A percentile compares a stretch with the other conserved stretches of the same genome.
These are phyloP conservation scores for Chrysopa pallens DNA, from an alignment of 1,140 invertebrate genomes.

Conservation along the genomic window DNA sequence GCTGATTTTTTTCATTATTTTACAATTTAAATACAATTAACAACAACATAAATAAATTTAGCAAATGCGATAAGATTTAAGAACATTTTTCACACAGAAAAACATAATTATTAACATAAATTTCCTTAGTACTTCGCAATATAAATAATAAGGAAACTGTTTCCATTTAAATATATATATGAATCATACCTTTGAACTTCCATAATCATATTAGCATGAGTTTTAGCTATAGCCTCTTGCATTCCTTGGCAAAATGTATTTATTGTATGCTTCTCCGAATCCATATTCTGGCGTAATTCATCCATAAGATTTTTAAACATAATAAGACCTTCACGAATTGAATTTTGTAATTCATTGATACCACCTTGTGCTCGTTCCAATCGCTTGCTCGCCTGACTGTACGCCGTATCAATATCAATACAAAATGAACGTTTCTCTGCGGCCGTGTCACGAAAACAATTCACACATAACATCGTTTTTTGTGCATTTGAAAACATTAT, in stretches of 20 bases:
- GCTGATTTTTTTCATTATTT: too few species aligned
- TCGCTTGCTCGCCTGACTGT: constrained; percentile 43
- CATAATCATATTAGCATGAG: constrained; percentile 37
- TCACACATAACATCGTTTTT: constrained; percentile 49
- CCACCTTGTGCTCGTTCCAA: constrained; percentile 33
- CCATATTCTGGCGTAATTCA: constrained; percentile 42
- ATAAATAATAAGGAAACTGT: too few species aligned
- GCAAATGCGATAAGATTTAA: too few species aligned
- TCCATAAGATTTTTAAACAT: constrained; percentile 45
- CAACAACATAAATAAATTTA: too few species aligned
- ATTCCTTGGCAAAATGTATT: constrained; percentile 46
- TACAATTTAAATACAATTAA: too few species aligned
- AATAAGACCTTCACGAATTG: constrained; percentile 40
- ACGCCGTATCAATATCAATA: constrained; percentile 53
- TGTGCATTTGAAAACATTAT: constrained; percentile 52
- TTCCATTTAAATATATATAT: too few species aligned
- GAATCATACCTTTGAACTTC: constrained; percentile 38
- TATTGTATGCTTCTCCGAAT: constrained; percentile 43
- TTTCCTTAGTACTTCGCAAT: too few species aligned
- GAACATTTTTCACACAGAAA: too few species aligned
- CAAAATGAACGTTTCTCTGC: constrained; percentile 43
- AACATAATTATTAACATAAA: too few species aligned
- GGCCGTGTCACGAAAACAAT: constrained; percentile 47
- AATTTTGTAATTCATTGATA: constrained; percentile 32
- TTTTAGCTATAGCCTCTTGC: constrained; percentile 43